These are phyloP conservation scores for Bombus turneri DNA, from an alignment of 1,140 invertebrate genomes.

Conservation along the genomic window DNA sequence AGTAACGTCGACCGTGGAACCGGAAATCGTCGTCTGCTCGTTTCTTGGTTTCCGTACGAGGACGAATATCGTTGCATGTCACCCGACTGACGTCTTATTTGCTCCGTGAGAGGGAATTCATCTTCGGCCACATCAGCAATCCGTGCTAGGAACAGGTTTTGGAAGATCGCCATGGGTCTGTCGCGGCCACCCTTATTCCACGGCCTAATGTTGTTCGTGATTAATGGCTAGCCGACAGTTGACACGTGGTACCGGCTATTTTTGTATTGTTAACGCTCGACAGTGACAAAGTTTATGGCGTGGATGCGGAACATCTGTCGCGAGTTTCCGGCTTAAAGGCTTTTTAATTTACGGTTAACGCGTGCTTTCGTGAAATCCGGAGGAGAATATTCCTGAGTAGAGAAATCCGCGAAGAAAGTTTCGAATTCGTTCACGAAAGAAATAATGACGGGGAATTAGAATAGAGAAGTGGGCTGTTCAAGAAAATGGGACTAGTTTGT, in stretches of 20 bases:
- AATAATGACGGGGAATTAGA: background rate
- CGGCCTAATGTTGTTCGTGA: slow-evolving; percentile 43
- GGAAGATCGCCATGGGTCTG: slow-evolving; percentile 50
- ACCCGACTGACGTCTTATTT: slow-evolving; percentile 62
- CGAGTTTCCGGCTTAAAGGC: background rate
- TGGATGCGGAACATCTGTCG: slow-evolving; percentile 26
- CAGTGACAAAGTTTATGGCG: slow-evolving; percentile 21
- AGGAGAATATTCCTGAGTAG: background rate
- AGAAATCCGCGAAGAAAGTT: background rate
- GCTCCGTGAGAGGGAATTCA: slow-evolving; percentile 58
- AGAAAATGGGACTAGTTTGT: slow-evolving; percentile 16
- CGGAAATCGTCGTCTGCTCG: background rate
- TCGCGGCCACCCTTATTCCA: slow-evolving; percentile 38
- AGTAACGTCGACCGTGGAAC: background rate
- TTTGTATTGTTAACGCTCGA: slow-evolving; percentile 29
- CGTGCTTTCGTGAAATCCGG: background rate
- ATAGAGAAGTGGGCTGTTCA: background rate
- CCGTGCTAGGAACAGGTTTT: slow-evolving; percentile 33
- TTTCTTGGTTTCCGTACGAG: background rate
- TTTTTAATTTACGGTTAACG: slow-evolving; percentile 34
- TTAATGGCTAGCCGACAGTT: slow-evolving; percentile 40
- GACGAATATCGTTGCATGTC: slow-evolving; percentile 52
- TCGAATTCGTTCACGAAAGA: background rate
- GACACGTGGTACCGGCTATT: background rate
- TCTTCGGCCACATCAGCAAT: slow-evolving; percentile 14